A percentile compares a stretch with the other conserved stretches of the same genome.
Conservation (phyloP, 37 sponge, comb jelly and placozoan genomes). For the Mnemiopsis leidyi region DNA sequence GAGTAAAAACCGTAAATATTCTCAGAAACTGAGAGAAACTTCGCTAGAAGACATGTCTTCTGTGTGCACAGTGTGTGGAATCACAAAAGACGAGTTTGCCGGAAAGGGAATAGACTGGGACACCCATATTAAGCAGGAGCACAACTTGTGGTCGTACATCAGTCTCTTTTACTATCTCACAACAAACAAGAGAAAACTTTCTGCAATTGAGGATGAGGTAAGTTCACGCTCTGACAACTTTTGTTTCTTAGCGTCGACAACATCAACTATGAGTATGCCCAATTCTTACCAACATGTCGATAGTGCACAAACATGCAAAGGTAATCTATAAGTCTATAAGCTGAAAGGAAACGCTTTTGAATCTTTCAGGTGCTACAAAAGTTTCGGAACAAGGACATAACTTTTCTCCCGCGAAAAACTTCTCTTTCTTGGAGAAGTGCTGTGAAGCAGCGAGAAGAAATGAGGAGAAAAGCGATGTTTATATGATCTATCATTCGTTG, state of each 20-base stretch:
- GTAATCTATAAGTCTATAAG: too few relatives aligned
- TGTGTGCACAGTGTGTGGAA: not conserved
- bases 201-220: not conserved
- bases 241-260: too few relatives aligned
- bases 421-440: not conserved
- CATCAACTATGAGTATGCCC: too few relatives aligned
- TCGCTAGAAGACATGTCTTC: not conserved
- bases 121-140: not conserved
- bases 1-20: not conserved
- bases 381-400: not conserved
- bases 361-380: not conserved
- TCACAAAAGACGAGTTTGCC: not conserved
- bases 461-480: not conserved
- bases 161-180: not conserved
- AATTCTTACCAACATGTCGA: too few relatives aligned
- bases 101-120: constrained; percentile 10
- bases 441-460: not conserved
- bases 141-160: not conserved
- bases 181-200: not conserved
- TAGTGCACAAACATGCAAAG: too few relatives aligned
- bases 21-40: not conserved
- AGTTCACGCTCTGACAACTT: too few relatives aligned
- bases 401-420: not conserved
- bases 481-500: too few relatives aligned
- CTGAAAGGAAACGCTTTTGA: too few relatives aligned